Evolutionary conservation across 2,888 invertebrate genomes (phyloP).

Genomic region (Aphidius colemani): DNA sequence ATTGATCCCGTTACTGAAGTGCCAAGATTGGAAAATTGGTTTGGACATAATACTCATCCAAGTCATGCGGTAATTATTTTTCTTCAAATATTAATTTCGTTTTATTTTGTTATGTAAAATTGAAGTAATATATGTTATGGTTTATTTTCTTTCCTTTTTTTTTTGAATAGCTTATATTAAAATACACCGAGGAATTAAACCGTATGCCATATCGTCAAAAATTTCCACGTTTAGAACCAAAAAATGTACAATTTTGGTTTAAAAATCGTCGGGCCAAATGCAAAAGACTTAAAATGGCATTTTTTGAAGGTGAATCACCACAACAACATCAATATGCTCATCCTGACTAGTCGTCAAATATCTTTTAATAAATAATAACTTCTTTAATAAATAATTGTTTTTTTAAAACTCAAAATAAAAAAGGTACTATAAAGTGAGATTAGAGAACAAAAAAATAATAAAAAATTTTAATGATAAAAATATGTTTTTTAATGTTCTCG

Average conservation of each 20-base stretch:
- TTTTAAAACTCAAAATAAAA: slow-evolving; percentile 20
- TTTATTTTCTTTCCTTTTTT: slow-evolving; percentile 15
- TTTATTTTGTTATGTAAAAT: background rate
- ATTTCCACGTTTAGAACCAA: slow-evolving; percentile 97
- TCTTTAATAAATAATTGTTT: no score
- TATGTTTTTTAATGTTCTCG: background rate
- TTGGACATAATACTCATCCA: slow-evolving; percentile 96
- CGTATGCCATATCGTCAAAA: slow-evolving; percentile 97
- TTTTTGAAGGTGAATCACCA: slow-evolving; percentile 76
- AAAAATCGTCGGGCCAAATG: slow-evolving; percentile 98
- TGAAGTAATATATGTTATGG: slow-evolving; percentile 3
- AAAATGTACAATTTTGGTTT: slow-evolving; percentile 99
- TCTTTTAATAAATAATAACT: slow-evolving; percentile 18
- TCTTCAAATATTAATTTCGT: slow-evolving; percentile 9
- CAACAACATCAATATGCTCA: slow-evolving; percentile 60
- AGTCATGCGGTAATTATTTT: slow-evolving; percentile 72
- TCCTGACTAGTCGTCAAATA: slow-evolving; percentile 49
- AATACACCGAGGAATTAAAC: slow-evolving; percentile 97
- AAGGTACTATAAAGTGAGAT: slow-evolving; percentile 20
- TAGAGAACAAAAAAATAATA: slow-evolving; percentile 9
- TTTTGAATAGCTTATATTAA: slow-evolving; percentile 78
- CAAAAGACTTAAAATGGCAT: slow-evolving; percentile 91
- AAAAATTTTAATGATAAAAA: background rate
- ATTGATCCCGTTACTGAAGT: slow-evolving; percentile 99
- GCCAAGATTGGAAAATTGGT: slow-evolving; percentile 92